phyloP scores from a whole-genome alignment of 2,113 vertebrate genomes.

The Cichladusa arquata region DNA sequence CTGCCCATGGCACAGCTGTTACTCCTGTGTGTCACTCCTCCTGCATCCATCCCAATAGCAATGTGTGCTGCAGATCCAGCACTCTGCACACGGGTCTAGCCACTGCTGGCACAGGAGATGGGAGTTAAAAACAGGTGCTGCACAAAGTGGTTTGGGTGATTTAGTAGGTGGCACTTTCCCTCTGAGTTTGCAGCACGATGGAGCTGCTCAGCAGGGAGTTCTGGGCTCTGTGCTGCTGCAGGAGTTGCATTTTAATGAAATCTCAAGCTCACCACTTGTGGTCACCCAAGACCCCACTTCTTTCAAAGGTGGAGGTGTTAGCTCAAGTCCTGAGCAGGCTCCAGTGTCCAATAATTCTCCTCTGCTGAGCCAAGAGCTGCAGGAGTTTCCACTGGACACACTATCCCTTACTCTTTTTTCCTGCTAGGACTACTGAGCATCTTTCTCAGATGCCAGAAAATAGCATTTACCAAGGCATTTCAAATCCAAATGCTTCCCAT shows the following conservation, averaged over 20 bases:
- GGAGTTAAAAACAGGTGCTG: neutral
- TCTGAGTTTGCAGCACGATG: neutral
- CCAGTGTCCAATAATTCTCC: neutral
- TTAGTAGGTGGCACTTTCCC: neutral
- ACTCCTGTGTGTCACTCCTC: neutral
- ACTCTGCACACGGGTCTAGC: neutral
- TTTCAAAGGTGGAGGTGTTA: neutral
- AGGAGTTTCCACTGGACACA: neutral
- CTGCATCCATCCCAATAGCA: fast-evolving
- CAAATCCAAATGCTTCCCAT: neutral
- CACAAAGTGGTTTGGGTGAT: constrained; percentile 5
- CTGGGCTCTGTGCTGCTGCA: neutral
- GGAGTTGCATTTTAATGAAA: neutral
- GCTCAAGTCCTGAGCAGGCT: neutral
- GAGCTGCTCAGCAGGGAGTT: neutral
- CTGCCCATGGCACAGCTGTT: neutral
- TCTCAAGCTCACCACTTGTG: neutral
- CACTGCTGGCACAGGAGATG: neutral
- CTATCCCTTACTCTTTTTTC: neutral
- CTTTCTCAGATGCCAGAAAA: neutral
- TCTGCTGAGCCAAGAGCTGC: neutral
- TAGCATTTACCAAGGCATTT: neutral
- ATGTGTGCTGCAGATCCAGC: neutral
- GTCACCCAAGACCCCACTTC: neutral
- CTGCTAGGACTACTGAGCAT: neutral